Evolutionary conservation across 2,797 vertebrate genomes (phyloP), one percentile per base, ranked within the genome.

Genomic region (Pachyuromys duprasi): DNA sequence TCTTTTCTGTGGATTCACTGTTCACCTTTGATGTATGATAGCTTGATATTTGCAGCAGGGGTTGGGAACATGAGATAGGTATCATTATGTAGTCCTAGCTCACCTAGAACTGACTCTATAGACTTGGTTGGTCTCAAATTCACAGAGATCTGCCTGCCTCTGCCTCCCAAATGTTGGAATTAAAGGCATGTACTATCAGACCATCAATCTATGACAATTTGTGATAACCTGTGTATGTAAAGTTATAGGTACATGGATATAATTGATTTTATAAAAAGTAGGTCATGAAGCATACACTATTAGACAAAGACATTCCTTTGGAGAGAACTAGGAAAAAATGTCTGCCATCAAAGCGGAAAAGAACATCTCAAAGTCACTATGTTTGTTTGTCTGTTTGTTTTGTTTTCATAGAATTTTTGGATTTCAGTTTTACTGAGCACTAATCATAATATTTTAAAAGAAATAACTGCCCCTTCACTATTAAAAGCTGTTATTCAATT

Each of bases 201-300:
- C 20, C 63, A 69, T 15, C 20, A 63, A 33, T 88, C 20, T 69
- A 18, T 72, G n/a, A 31, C n/a, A 39, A 31, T 39, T 39, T 72
- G n/a, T 36, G 42, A 78, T 63, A 49, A 65, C 22, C 4, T n/a
- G 55, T 65, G 15, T 11, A 18, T 70, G 12, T 93, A 22, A 89
- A 92, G 36, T 70, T 90, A 55, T 28, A 91, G n/a, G 20, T 75
- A 87, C n/a, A 91, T n/a, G 76, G 86, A 83, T 62, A 74, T 33
- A 92, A 95, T 67, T 95, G n/a, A 13, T 93, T 83, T n/a, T 15
- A 70, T 63, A 78, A 94, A 94, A 91, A n/a, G 9, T 0, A 88
- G 55, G 39, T 86, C 49, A 62, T 36, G 2, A 63, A 87, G 81
- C 13, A 57, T 22, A 87, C 81, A 45, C 0, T 75, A 13, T 86